Conservation (phyloP, 2,113 vertebrate species). For the Natator depressus region DNA sequence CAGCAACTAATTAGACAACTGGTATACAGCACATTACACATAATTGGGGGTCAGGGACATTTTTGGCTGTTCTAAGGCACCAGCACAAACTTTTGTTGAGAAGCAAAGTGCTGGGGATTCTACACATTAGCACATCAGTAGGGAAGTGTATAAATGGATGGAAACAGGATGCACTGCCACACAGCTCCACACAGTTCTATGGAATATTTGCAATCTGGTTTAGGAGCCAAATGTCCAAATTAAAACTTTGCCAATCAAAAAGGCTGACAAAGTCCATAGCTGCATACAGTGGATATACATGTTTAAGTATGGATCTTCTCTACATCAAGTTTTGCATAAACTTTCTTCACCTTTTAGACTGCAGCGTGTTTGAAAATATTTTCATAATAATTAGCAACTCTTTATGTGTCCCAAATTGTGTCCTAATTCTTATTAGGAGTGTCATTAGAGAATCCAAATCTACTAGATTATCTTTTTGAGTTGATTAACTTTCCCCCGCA, state of each 20-base stretch:
- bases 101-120: neutral
- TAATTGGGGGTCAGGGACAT: neutral
- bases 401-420: conserved; percentile 61
- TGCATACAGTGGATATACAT: neutral
- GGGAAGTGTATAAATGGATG: neutral
- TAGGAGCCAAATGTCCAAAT: neutral
- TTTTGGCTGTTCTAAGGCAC: neutral
- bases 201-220: neutral
- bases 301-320: neutral
- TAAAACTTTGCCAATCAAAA: neutral
- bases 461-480: conserved; percentile 68
- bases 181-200: neutral
- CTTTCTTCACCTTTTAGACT: conserved; percentile 32
- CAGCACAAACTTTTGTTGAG: neutral
- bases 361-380: conserved; percentile 59
- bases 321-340: conserved; percentile 21
- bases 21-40: neutral
- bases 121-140: neutral
- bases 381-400: conserved; percentile 61
- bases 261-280: neutral
- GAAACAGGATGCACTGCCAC: neutral
- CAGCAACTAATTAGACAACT: conserved; percentile 11
- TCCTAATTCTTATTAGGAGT: conserved; percentile 56
- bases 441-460: conserved; percentile 58
- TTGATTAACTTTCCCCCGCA: conserved; percentile 64